These are phyloP conservation scores for Metopia argyrocephala DNA, from an alignment of 2,888 invertebrate genomes.

Conservation along the genomic window DNA sequence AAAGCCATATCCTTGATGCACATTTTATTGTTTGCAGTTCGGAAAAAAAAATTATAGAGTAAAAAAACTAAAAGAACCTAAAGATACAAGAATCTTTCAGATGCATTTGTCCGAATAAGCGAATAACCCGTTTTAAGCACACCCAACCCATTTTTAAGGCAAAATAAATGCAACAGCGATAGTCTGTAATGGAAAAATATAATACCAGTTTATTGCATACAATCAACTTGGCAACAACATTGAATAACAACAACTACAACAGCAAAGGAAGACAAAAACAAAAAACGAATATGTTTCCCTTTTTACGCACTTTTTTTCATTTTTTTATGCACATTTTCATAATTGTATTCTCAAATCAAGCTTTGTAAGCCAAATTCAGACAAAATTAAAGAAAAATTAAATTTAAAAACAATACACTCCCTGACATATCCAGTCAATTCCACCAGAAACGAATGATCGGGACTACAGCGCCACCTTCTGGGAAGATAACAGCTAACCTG, in stretches of 20 bases:
- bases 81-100: constrained; percentile 16
- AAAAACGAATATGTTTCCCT: background rate
- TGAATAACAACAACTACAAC: background rate
- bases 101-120: constrained; percentile 40
- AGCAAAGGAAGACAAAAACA: background rate
- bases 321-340: too few relatives aligned
- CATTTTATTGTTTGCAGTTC: background rate
- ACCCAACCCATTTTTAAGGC: constrained; percentile 40
- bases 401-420: too few relatives aligned
- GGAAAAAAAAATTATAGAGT: background rate
- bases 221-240: too few relatives aligned
- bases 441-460: too few relatives aligned
- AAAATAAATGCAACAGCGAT: constrained; percentile 6
- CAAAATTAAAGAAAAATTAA: too few relatives aligned
- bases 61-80: background rate
- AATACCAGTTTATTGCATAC: constrained; percentile 42
- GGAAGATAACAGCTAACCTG: too few relatives aligned
- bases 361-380: too few relatives aligned
- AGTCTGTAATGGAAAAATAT: constrained; percentile 16
- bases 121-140: constrained; percentile 49
- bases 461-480: too few relatives aligned
- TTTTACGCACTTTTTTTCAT: background rate
- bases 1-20: constrained; percentile 37
- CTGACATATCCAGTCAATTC: too few relatives aligned
- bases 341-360: too few relatives aligned